A percentile compares a stretch with the other conserved stretches of the same genome.
phyloP scores from a whole-genome alignment of 2,113 vertebrate genomes.

The Muntiacus muntjak region DNA sequence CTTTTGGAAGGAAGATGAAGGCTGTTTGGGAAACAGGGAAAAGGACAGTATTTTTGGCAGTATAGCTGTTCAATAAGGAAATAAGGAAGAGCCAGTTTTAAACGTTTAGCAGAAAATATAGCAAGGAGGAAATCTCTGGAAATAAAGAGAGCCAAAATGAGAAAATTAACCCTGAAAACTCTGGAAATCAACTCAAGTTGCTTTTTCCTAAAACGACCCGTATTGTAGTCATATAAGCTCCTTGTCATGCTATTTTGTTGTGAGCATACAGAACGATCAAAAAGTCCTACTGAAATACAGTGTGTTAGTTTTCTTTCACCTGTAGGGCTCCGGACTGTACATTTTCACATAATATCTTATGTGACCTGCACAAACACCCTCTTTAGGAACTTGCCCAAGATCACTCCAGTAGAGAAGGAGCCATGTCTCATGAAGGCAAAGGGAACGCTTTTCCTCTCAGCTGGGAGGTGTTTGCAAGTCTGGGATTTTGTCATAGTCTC shows the following conservation, averaged over 20 bases:
- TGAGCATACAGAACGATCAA: neutral
- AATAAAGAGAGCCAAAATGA: neutral
- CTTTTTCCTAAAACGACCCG: neutral
- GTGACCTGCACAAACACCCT: neutral
- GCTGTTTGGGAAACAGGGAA: neutral
- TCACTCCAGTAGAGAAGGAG: neutral
- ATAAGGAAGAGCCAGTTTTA: neutral
- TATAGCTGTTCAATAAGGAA: neutral
- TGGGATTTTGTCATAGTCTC: neutral
- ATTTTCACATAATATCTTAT: neutral
- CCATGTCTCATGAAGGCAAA: neutral
- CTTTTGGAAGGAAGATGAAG: conserved; percentile 57
- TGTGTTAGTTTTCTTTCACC: neutral
- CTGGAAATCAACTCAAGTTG: neutral
- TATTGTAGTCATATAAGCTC: neutral
- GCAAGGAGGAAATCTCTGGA: neutral
- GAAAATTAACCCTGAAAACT: neutral
- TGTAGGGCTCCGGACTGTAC: neutral
- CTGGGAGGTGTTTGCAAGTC: neutral
- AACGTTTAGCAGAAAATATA: neutral
- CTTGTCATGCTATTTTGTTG: neutral
- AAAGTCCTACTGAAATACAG: neutral
- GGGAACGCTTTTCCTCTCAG: neutral
- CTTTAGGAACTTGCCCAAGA: neutral
- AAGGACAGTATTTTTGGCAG: neutral